A percentile compares a stretch with the other conserved stretches of the same genome.
Evolutionary conservation across 2,797 vertebrate species (phyloP).

Genomic region (Vultur gryphus): DNA sequence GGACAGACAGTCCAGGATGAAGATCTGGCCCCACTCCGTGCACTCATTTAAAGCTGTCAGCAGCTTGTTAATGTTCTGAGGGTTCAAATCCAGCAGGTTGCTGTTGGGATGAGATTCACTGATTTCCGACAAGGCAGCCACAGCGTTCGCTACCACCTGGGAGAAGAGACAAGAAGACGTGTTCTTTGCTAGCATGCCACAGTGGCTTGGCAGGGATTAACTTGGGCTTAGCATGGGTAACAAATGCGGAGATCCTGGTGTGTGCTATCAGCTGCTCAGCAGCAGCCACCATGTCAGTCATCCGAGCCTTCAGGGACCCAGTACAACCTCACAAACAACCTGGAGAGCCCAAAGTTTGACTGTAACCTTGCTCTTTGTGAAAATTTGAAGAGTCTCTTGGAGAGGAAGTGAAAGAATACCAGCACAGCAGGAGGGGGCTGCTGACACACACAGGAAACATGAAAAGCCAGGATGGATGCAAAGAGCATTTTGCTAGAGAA

Average conservation of each 20-base stretch:
- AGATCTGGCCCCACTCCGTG: conserved; percentile 84
- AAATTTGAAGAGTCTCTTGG: background rate
- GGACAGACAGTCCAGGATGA: conserved; percentile 83
- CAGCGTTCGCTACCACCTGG: conserved; percentile 82
- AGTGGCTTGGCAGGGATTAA: background rate
- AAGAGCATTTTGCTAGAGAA: background rate
- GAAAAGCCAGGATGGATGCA: background rate
- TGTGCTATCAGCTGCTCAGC: background rate
- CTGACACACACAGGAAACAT: background rate
- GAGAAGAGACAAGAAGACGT: background rate
- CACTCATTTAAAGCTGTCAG: conserved; percentile 82
- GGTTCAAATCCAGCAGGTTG: conserved; percentile 82
- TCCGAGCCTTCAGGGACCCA: background rate
- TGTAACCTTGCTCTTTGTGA: background rate
- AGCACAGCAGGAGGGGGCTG: background rate
- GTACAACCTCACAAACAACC: background rate
- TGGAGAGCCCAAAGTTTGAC: background rate
- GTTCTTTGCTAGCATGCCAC: background rate
- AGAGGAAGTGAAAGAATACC: background rate
- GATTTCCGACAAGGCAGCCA: conserved; percentile 82
- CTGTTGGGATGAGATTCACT: conserved; percentile 83
- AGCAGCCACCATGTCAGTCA: background rate
- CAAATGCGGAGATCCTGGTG: background rate
- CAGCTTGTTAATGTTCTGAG: conserved; percentile 84
- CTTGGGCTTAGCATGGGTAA: background rate